Percentiles rank a stretch among this genome's conserved stretches.
phyloP scores from a whole-genome alignment of 2,797 vertebrate species.

The Sarcophilus harrisii region DNA sequence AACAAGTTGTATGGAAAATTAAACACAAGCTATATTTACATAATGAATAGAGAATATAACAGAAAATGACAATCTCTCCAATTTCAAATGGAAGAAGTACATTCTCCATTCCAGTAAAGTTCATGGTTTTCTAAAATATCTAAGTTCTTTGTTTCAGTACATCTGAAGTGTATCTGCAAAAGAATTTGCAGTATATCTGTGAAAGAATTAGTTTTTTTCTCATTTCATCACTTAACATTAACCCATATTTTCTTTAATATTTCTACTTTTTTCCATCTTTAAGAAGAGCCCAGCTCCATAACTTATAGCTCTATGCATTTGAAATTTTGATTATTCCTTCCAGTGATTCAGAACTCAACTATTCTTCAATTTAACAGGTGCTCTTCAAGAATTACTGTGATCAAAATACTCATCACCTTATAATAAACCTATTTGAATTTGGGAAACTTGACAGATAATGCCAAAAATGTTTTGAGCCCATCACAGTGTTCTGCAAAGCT shows the following conservation, averaged over 20 bases:
- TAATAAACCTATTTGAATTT: background rate
- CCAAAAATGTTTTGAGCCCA: background rate
- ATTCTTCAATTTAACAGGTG: background rate
- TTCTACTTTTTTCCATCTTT: background rate
- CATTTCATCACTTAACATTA: constrained; percentile 38
- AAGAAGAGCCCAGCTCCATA: background rate
- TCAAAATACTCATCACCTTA: background rate
- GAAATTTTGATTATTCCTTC: background rate
- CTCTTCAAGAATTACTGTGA: background rate
- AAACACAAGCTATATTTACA: constrained; percentile 62
- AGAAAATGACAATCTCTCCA: constrained; percentile 62
- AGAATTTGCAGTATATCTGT: too few relatives aligned
- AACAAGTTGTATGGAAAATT: constrained; percentile 68
- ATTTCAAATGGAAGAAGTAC: constrained; percentile 63
- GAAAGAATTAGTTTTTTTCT: background rate
- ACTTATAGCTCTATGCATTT: background rate
- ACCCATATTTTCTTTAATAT: background rate
- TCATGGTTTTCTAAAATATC: constrained; percentile 23
- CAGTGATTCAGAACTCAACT: background rate
- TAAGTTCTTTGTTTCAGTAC: constrained; percentile 43
- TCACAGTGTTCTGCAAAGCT: background rate
- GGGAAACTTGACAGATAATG: background rate
- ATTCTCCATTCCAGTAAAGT: constrained; percentile 29
- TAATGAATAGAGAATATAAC: constrained; percentile 51
- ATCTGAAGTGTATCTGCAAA: background rate